Evolutionary conservation across 2,113 vertebrate genomes (phyloP).

Genomic region (Campylomormyrus numenius): DNA sequence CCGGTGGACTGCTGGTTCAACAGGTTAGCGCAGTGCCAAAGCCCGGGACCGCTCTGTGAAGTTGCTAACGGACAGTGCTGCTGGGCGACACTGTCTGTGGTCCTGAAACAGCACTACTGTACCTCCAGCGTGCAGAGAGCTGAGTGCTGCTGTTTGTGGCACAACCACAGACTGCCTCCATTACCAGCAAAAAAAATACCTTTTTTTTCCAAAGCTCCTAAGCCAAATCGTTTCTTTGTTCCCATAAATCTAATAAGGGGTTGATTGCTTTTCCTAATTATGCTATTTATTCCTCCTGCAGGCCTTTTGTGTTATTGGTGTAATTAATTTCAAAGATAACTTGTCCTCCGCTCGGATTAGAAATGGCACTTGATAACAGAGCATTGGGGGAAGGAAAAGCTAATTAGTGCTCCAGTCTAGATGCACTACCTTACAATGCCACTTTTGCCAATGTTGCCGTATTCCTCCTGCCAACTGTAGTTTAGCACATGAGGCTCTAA

Average conservation of each 20-base stretch:
- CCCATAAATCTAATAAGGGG: conserved; percentile 48
- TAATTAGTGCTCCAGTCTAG: conserved; percentile 35
- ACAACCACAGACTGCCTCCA: background rate
- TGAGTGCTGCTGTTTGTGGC: conserved; percentile 11
- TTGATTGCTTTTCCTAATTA: conserved; percentile 56
- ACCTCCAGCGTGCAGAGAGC: background rate
- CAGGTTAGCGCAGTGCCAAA: background rate
- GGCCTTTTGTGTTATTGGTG: conserved; percentile 45
- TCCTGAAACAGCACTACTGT: conserved; percentile 16
- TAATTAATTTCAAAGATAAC: conserved; percentile 57
- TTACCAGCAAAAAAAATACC: conserved; percentile 2
- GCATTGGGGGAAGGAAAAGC: conserved; percentile 30
- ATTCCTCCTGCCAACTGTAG: background rate
- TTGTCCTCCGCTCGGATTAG: conserved; percentile 42
- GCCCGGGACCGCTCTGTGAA: background rate
- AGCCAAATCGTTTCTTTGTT: conserved; percentile 42
- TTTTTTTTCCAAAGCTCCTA: conserved; percentile 24
- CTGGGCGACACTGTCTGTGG: background rate
- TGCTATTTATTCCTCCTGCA: conserved; percentile 49
- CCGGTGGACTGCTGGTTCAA: background rate
- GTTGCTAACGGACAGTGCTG: background rate
- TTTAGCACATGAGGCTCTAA: conserved; percentile 1
- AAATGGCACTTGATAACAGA: conserved; percentile 42
- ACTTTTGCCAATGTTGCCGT: background rate
- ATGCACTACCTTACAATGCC: background rate